phyloP scores from a whole-genome alignment of 2,797 vertebrate species.

The Adrianichthys oophorus region DNA sequence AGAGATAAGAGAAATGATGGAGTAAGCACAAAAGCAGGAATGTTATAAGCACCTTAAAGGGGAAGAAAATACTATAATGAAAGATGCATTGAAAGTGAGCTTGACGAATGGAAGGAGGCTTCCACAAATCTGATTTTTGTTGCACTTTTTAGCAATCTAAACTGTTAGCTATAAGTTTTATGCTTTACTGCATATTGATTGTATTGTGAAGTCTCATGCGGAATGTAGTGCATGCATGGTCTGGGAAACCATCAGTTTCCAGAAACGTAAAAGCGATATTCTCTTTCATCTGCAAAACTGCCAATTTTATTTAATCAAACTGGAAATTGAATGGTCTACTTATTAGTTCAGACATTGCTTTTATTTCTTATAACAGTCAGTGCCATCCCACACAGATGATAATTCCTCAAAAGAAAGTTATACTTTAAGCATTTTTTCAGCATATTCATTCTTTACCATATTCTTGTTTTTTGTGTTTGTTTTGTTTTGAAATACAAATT shows the following conservation, averaged over 20 bases:
- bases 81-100: background rate
- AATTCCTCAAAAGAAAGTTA: too few species aligned
- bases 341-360: conserved; percentile 9
- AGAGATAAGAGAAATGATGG: background rate
- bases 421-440: too few species aligned
- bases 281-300: background rate
- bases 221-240: conserved; percentile 5
- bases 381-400: too few species aligned
- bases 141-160: background rate
- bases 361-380: background rate
- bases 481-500: too few species aligned
- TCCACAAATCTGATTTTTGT: too few species aligned
- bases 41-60: conserved; percentile 10
- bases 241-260: conserved; percentile 7
- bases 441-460: too few species aligned
- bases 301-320: background rate
- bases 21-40: conserved; percentile 9
- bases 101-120: background rate
- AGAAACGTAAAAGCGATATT: conserved; percentile 8
- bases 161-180: background rate
- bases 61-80: background rate
- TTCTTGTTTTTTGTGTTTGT: too few species aligned
- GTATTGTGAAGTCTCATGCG: background rate
- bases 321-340: background rate
- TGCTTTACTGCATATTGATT: background rate